phyloP scores from a whole-genome alignment of 2,797 vertebrate species.

The Gymnocypris eckloni region DNA sequence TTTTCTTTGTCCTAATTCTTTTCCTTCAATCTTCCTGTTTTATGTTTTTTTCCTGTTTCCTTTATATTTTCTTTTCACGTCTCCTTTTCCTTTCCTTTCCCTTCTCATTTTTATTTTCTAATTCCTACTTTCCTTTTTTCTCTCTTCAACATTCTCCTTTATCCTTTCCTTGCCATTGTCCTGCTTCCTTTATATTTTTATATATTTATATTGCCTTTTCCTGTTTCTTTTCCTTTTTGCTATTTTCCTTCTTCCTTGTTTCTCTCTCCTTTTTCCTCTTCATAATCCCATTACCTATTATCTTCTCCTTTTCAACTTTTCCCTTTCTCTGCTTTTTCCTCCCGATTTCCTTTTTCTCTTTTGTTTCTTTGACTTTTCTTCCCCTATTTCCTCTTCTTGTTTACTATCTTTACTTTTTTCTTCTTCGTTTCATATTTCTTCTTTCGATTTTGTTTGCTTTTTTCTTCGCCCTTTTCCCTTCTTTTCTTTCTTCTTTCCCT shows the following conservation, averaged over 20 bases:
- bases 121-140: not conserved
- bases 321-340: not conserved
- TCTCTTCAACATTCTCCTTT: not conserved
- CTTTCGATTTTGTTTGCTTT: not conserved
- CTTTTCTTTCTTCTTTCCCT: no score
- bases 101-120: not conserved
- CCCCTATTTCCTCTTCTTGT: not conserved
- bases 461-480: not conserved
- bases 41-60: not conserved
- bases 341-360: not conserved
- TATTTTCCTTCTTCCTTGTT: no score
- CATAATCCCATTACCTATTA: not conserved
- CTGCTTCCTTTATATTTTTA: not conserved
- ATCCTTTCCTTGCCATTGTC: not conserved
- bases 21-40: not conserved
- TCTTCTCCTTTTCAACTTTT: not conserved
- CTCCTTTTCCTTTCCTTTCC: not conserved
- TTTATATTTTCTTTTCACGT: not conserved
- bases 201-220: not conserved
- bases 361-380: no score
- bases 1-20: not conserved
- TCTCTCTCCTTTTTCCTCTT: not conserved
- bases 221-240: not conserved
- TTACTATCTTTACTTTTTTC: not conserved
- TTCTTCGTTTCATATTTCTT: not conserved